Evolutionary conservation across 2,113 vertebrate species (phyloP), one percentile per base, ranked within the genome.

Genomic region (Acanthochromis polyacanthus): DNA sequence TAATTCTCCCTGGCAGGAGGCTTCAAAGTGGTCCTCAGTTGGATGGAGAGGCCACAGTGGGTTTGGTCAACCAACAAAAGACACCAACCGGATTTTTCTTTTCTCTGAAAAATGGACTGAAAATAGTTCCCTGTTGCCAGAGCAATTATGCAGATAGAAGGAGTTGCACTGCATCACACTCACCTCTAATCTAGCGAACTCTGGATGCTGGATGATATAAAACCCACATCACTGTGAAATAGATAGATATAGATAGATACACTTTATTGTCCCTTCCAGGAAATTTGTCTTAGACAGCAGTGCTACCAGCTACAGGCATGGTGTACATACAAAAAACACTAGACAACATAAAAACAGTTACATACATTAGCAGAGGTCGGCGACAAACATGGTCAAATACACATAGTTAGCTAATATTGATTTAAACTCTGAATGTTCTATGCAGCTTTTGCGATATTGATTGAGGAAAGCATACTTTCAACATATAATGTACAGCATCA

Each of bases 21-120:
- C 87, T 80, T 89, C 84, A 89, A 84, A 89, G 81, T 55, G 50
- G 15, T 59, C 56, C 55, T 69, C 40, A 45, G 62, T 32, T 5
- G 11, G 45, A 78, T 67, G 23, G 25, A 81, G n/a, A 53, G 58
- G 52, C 71, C 66, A 75, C 63, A 5, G 61, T 40, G 45, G 70
- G 20, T 64, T 82, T 74, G 36, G 71, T 58, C 66, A 12, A 25
- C 59, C 19, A 63, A 74, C 68, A 79, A 81, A 78, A 76, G 66
- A 72, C 50, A 75, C 36, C 25, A 40, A 59, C 55, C 28, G 43
- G 16, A 46, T 61, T 30, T 66, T 43, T 46, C 40, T 48, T 60
- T 51, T 30, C 22, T 9, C 19, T 4, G 25, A 25, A 25, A 25
- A 25, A 25, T 22, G 12, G 17, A 36, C 38, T 71, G 55, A 77